phyloP scores from a whole-genome alignment of 2,113 vertebrate species.

The Fregetta grallaria region DNA sequence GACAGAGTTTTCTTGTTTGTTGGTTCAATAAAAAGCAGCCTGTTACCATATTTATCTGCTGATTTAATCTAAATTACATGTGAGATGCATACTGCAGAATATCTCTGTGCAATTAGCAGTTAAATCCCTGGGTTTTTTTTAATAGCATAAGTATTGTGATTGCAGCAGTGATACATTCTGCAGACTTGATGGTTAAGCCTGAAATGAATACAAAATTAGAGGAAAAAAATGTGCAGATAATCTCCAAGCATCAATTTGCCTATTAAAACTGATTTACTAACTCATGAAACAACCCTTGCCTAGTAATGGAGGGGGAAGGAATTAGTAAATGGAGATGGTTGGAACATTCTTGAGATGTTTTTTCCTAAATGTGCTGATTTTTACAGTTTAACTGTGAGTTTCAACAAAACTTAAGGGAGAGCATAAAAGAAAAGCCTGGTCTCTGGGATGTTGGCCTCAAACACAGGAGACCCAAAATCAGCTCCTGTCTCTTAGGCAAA shows the following conservation, averaged over 20 bases:
- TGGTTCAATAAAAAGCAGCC: background rate
- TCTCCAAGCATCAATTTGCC: background rate
- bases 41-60: slow-evolving; percentile 22
- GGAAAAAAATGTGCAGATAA: background rate
- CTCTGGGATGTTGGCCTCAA: background rate
- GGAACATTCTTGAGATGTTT: background rate
- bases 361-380: background rate
- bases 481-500: background rate
- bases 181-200: background rate
- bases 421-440: background rate
- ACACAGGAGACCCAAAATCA: background rate
- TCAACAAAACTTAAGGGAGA: background rate
- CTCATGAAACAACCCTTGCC: background rate
- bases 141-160: background rate
- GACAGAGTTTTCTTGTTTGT: background rate
- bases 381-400: background rate
- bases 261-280: slow-evolving; percentile 4
- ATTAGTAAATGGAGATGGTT: background rate
- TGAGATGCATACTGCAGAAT: background rate
- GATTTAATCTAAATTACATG: slow-evolving; percentile 17
- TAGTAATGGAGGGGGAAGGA: background rate
- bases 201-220: background rate
- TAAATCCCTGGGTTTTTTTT: background rate
- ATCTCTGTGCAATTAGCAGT: slow-evolving; percentile 31
- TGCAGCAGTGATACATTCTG: background rate